Evolutionary conservation across 2,113 vertebrate genomes (phyloP).

Genomic region (Gobius niger): DNA sequence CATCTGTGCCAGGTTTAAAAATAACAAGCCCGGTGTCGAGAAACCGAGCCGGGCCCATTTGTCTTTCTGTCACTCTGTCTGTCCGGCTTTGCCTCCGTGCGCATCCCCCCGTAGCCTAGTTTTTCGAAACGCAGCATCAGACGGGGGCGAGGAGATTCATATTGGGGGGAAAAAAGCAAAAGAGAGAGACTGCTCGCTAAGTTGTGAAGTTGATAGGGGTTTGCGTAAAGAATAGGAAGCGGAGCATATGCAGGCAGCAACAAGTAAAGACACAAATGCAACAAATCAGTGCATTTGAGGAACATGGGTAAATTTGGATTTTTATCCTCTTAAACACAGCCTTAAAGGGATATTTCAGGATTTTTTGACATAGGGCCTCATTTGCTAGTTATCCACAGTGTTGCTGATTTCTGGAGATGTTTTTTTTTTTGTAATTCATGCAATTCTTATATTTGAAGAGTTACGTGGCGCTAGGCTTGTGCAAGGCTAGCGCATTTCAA

Average conservation of each 20-base stretch:
- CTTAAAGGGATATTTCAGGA: too few relatives aligned
- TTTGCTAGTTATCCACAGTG: too few relatives aligned
- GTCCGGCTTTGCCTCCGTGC: conserved; percentile 48
- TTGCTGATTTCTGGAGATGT: too few relatives aligned
- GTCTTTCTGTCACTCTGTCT: conserved; percentile 75
- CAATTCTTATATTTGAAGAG: too few relatives aligned
- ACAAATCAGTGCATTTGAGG: too few relatives aligned
- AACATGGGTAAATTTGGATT: too few relatives aligned
- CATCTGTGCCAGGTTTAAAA: conserved; percentile 82
- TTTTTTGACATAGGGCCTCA: too few relatives aligned
- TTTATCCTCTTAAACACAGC: too few relatives aligned
- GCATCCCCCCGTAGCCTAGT: conserved; percentile 58
- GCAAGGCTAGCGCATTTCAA: too few relatives aligned
- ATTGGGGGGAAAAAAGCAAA: conserved; percentile 26
- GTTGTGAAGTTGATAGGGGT: not conserved
- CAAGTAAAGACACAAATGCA: not conserved
- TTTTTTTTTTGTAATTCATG: too few relatives aligned
- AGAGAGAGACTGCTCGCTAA: not conserved
- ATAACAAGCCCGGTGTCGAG: conserved; percentile 78
- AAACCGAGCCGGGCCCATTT: conserved; percentile 73
- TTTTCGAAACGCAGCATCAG: conserved; percentile 56
- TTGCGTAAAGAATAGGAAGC: not conserved
- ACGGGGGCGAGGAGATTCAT: conserved; percentile 12
- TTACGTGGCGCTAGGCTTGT: too few relatives aligned
- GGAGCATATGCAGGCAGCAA: not conserved